A percentile compares a stretch with the other conserved stretches of the same genome.
phyloP scores from a whole-genome alignment of 2,888 invertebrate species.

The Idaea dimidiata region DNA sequence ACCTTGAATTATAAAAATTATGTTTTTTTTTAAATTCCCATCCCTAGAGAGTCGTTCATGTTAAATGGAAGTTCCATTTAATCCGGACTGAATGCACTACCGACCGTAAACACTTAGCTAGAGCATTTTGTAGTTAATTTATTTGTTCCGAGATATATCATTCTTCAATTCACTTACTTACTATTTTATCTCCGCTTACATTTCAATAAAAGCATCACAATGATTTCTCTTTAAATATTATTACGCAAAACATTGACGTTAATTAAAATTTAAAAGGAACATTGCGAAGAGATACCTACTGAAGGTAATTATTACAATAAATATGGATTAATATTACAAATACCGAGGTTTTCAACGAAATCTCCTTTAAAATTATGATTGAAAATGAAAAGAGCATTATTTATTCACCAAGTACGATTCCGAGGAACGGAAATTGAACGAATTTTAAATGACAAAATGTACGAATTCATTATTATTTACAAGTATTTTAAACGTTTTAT shows the following conservation, averaged over 20 bases:
- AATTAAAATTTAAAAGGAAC: background rate
- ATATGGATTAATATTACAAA: background rate
- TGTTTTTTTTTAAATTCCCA: background rate
- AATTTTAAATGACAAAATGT: background rate
- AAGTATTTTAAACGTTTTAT: background rate
- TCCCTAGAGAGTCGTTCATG: constrained; percentile 2
- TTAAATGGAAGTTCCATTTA: constrained; percentile 18
- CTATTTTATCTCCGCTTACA: too few species aligned
- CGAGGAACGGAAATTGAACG: background rate
- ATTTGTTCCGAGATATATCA: background rate
- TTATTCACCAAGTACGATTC: background rate
- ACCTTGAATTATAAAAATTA: too few species aligned
- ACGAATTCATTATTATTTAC: background rate
- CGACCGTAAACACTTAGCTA: constrained; percentile 5
- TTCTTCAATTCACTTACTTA: background rate
- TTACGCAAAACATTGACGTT: background rate
- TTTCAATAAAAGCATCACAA: background rate
- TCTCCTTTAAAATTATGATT: background rate
- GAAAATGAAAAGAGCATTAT: background rate
- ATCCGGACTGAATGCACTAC: constrained; percentile 15
- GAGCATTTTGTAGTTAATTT: constrained; percentile 4
- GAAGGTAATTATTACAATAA: background rate
- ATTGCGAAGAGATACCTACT: background rate
- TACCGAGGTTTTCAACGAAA: background rate
- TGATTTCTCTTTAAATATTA: background rate